Evolutionary conservation across 2,797 vertebrate species (phyloP).

Genomic region (Lepilemur septentrionalis): DNA sequence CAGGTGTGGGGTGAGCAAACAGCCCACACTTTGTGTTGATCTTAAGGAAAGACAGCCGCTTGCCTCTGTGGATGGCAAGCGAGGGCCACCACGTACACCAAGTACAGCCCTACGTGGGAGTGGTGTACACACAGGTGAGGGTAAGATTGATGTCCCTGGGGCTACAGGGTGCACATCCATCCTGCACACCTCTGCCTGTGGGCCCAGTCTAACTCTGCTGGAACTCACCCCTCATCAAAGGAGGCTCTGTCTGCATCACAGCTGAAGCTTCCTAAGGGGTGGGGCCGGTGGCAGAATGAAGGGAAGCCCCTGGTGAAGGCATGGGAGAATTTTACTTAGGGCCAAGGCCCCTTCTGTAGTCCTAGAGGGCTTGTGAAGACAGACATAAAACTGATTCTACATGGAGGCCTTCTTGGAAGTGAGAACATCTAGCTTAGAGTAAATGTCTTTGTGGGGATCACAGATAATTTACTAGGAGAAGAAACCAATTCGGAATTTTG

Average conservation of each 20-base stretch:
- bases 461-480: background rate
- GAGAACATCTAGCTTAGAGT: background rate
- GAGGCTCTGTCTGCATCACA: background rate
- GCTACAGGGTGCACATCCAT: no score
- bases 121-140: background rate
- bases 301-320: background rate
- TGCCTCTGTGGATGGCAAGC: background rate
- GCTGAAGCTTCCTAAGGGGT: background rate
- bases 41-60: background rate
- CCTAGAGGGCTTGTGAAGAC: background rate
- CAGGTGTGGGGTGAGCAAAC: background rate
- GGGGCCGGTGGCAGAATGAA: background rate
- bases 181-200: no score
- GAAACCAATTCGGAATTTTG: background rate
- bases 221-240: background rate
- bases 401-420: background rate
- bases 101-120: background rate
- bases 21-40: background rate
- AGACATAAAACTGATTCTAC: background rate
- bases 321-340: background rate
- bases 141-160: background rate
- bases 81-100: background rate
- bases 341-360: background rate
- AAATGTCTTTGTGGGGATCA: background rate
- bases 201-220: no score